Evolutionary conservation across 2,888 invertebrate genomes (phyloP), one percentile per base, ranked within the genome.

Genomic region (Macrosoma leucophasiata): DNA sequence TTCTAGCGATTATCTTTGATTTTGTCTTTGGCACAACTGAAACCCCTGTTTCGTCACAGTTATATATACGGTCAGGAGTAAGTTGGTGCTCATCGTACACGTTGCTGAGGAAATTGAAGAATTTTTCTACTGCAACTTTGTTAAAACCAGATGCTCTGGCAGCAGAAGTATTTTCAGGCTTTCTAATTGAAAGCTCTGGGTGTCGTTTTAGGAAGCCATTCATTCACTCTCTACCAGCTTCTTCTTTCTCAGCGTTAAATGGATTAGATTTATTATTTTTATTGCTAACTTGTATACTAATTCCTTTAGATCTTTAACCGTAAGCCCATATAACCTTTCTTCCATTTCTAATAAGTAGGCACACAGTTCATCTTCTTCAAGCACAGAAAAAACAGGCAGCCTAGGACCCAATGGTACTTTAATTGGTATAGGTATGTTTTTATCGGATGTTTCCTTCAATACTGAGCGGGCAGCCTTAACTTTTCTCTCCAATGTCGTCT

Each of bases 101-200:
- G 7, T 48, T 41, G 5, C 37, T 40, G 3, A 49, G 27, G 13
- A 42, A 31, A 15, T 31, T 22, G 30, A 38, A 54, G 36, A 57
- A 52, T 23, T 47, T 32, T 22, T 26, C 27, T 5, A 49, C 39
- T 7, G 41, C 46, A n/a, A 40, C 36, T 50, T 48, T 58, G 30
- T 63, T 60, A 28, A 67, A 70, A 2, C 56, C 59, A 26, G 43
- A 39, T 27, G 63, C 59, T 22, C 64, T 32, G 2, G 60, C 60
- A 27, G 55, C 51, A 22, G 59, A 50, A 39, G 47, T 55, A 11
- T 13, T 40, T 41, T 51, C 46, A 3, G 52, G 52, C 22, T 48
- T 28, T 30, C 50, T 32, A 15, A 54, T 36, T 5, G 45, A 48
- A 13, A 54, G 28, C 22, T 52, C 38, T n/a, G 48, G 50, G 13